Base-by-base conservation (phyloP, 2,888 invertebrate genomes). In the Caenorhabditis sulstoni region DNA sequence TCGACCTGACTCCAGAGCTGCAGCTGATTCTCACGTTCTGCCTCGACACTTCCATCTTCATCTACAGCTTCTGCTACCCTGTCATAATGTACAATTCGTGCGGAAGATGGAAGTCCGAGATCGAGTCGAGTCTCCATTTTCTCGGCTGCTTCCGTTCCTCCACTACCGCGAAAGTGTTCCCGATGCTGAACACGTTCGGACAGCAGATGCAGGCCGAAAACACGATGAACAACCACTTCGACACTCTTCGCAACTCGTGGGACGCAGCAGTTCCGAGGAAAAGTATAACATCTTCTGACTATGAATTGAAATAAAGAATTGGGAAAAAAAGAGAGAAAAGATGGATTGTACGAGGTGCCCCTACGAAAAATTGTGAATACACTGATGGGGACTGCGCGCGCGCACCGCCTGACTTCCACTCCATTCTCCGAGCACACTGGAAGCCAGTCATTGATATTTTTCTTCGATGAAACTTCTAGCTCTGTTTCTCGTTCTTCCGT, bases 61-160 rank as follows among this genome's bases (percentile, higher is more conserved):
- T 70, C 52, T 70, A 70, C 61, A 70, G 70, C 20, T 70, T 70
- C 53, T 70, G 70, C 44, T 70, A 70, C 39, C 70, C 70, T 2
- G 47, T 70, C n/a, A 70, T 70, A 4, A 70, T 70, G 70, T 70
- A 70, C 22, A 18, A 70, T 5, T 70, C 70, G 0, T 70, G 70
- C 23, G 70, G 61, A 7, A 44, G 52, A 12, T 70, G 70, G 70
- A 52, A 53, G 18, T 35, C 47, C 2, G 70, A 70, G 37, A 70
- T 70, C 45, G 37, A 61, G 16, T 9, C 16, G 0, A 45, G 44
- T 14, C 45, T 70, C 37, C 16, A 18, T 7, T 16, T 20, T n/a
- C 35, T 68, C 14, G 23, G 37, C 12, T 14, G 23, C 20, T 16
- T 35, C n/a, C 58, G 41, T 12, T 20, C 50, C 1, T 37, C 49